Evolutionary conservation across 2,797 vertebrate species (phyloP), one percentile per base, ranked within the genome.

Genomic region (Sciurus vulgaris): DNA sequence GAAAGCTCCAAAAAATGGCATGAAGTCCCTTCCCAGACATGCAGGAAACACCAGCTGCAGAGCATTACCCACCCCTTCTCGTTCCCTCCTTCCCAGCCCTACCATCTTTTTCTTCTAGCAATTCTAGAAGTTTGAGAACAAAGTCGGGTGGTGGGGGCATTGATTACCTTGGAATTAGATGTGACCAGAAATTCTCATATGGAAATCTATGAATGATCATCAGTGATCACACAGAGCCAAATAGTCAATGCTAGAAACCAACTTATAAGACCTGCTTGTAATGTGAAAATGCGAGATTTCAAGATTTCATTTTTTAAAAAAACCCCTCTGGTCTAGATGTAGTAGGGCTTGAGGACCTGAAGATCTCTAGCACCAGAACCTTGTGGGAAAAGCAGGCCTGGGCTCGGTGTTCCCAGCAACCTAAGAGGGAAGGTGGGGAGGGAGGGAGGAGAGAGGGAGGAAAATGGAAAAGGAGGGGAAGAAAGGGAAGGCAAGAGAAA

Each of bases 321-420:
- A 83, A 38, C 92, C 51, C 54, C 54, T 97, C 97, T 97, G 96
- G 91, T 97, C 97, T 97, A 97, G 93, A 93, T 97, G 95, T 96
- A 67, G 79, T 86, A 61, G 38, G 33, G 10, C 82, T 95, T 94
- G 72, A 95, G 96, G 95, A 91, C 93, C 92, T 97, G 96, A 97
- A 98, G 96, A 91, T 97, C 94, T 28, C 5, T 18, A 14, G 89
- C 95, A 61, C 97, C 94, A 5, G 97, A 96, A 96, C 97, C 92
- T 2, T 2, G 10, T 22, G 35, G 0, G 56, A 81, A 97, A 97
- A 98, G 1, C 97, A 97, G 97, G 88, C 86, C 78, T 97, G 96
- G 97, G 98, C 97, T 97, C 95, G 92, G 81, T 94, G n/a, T 97
- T 98, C 97, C 85, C 93, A 94, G 81, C 91, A 96, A 89, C 3